Conservation (phyloP, 92 coral and sea anemone genomes). For the Bergia puertoricense region DNA sequence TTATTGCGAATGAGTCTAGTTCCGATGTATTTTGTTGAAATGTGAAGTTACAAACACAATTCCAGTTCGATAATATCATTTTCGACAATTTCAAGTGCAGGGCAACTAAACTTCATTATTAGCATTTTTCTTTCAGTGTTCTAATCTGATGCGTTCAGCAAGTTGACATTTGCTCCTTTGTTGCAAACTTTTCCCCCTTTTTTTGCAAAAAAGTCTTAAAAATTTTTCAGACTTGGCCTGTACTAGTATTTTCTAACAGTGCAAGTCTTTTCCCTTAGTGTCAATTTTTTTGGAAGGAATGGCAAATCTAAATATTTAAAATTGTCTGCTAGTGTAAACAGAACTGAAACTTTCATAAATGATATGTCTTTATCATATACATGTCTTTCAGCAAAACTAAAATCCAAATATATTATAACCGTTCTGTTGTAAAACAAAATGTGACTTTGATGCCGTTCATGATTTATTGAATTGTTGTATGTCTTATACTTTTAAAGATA, state of each 20-base stretch:
- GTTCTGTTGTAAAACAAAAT: no score
- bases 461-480: no score
- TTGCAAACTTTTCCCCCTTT: no score
- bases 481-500: no score
- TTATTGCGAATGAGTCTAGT: no score
- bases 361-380: not conserved
- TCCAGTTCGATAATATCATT: not conserved
- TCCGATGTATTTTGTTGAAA: not conserved
- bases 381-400: not conserved
- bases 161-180: no score
- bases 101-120: conserved; percentile 9
- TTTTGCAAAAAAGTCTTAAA: not conserved
- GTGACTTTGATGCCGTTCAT: no score
- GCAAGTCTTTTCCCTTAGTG: not conserved
- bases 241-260: not conserved
- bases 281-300: not conserved
- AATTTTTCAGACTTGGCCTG: not conserved
- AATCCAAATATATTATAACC: no score
- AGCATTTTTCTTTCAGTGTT: not conserved
- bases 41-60: not conserved
- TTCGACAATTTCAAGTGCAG: conserved; percentile 8
- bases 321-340: conserved; percentile 16
- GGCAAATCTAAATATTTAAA: conserved; percentile 10
- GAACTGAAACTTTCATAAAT: not conserved
- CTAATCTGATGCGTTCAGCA: not conserved